Conservation (phyloP, 2,888 invertebrate species). For the Rutpela maculata region DNA sequence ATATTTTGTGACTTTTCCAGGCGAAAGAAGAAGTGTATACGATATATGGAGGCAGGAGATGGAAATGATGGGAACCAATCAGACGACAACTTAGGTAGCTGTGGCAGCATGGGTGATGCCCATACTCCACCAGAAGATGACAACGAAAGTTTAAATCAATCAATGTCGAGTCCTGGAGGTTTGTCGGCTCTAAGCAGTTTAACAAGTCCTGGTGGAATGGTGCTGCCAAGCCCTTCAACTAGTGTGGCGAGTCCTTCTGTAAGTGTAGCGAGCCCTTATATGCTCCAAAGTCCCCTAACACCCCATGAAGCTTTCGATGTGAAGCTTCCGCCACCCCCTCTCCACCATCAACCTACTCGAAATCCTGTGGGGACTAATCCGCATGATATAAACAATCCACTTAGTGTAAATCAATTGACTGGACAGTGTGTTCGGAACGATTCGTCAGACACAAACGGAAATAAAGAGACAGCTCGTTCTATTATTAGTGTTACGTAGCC, state of each 20-base stretch:
- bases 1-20: conserved; percentile 76
- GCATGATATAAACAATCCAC: conserved; percentile 93
- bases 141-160: conserved; percentile 79
- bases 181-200: conserved; percentile 82
- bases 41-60: conserved; percentile 91
- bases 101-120: conserved; percentile 86
- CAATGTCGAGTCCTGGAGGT: conserved; percentile 79
- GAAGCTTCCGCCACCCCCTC: conserved; percentile 72
- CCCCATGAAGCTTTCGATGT: conserved; percentile 71
- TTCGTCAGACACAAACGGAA: conserved; percentile 67
- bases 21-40: conserved; percentile 98
- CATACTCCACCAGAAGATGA: conserved; percentile 81
- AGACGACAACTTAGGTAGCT: conserved; percentile 86
- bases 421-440: conserved; percentile 78
- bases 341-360: conserved; percentile 76
- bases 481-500: conserved; percentile 74
- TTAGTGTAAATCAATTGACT: conserved; percentile 92
- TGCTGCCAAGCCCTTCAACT: conserved; percentile 87
- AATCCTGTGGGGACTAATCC: conserved; percentile 94
- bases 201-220: conserved; percentile 81
- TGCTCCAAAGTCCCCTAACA: conserved; percentile 74
- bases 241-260: conserved; percentile 81
- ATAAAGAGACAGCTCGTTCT: conserved; percentile 71
- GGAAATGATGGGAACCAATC: conserved; percentile 80
- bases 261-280: conserved; percentile 79